Conservation (phyloP, 2,888 invertebrate species). For the Blomia tropicalis region DNA sequence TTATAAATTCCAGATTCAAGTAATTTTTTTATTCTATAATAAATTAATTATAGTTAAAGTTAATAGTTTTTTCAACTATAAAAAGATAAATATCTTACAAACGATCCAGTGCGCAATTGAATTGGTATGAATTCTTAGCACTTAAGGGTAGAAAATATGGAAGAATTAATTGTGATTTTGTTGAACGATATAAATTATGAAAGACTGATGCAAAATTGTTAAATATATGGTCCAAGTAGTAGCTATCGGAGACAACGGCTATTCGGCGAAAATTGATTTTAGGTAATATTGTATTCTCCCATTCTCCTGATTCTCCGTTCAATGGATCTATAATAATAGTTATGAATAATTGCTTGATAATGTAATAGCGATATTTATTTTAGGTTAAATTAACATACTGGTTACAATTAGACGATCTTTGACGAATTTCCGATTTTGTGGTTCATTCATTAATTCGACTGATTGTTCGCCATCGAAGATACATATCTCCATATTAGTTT, state of each 20-base stretch:
- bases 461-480: conserved; percentile 4
- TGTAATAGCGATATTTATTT: no score
- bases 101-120: background rate
- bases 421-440: no score
- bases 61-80: background rate
- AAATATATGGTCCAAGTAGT: background rate
- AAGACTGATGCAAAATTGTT: background rate
- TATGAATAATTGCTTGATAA: no score
- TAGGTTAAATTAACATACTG: no score
- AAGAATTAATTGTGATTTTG: background rate
- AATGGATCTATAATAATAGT: conserved; percentile 2
- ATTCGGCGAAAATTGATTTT: background rate
- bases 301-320: background rate
- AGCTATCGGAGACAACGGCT: background rate
- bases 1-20: conserved; percentile 1
- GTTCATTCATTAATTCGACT: background rate
- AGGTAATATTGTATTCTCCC: background rate
- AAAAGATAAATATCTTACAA: background rate
- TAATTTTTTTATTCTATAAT: background rate
- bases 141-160: conserved; percentile 16
- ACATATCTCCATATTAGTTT: background rate
- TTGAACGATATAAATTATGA: background rate
- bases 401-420: no score
- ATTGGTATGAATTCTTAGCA: background rate
- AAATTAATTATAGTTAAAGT: background rate